Base-by-base conservation (phyloP, 2,888 invertebrate species). In the Plagiodera versicolora region DNA sequence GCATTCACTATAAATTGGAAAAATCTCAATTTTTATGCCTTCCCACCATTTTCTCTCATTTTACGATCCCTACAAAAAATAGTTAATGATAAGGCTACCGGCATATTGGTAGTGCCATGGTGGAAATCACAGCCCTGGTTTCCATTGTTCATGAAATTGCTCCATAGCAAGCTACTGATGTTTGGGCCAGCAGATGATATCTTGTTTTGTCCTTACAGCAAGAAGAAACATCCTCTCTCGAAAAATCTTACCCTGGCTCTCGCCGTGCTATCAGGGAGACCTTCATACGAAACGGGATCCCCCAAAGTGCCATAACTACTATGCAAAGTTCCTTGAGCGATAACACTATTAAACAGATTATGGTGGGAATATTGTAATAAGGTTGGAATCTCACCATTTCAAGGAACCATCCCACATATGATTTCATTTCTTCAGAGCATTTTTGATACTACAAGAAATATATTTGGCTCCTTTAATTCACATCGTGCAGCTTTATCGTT, bases 61-160 rank as follows among this genome's bases (percentile, higher is more conserved):
- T 52, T 69, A 28, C 67, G 62, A 63, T 52, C 61, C 1, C 39
- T 75, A 16, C 58, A 64, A 49, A 74, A 76, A 60, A 73, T 75
- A n/a, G 60, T 63, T 11, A 20, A 35, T 1, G 73, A 76, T 32
- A 63, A 64, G 46, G 70, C 74, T 2, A 54, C 48, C 14, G 72
- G 72, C 4, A 70, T 74, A 10, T 20, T 75, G 5, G 69, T 74
- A 1, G 72, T 73, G 5, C 73, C 70, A 10, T 39, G 56, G 11
- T 75, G 68, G 72, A 61, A 59, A 24, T 55, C 64, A 1, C 74
- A 76, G 58, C 67, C 71, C 0, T 74, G 70, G 73, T 73, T 65
- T 51, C 72, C 72, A 2, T 17, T 53, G 4, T 60, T 58, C 44
- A 1, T 10, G 17, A 47, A 45, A 35, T n/a, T 60, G 2, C 18